phyloP scores from a whole-genome alignment of 2,888 invertebrate species.

The Octonoba sinensis region DNA sequence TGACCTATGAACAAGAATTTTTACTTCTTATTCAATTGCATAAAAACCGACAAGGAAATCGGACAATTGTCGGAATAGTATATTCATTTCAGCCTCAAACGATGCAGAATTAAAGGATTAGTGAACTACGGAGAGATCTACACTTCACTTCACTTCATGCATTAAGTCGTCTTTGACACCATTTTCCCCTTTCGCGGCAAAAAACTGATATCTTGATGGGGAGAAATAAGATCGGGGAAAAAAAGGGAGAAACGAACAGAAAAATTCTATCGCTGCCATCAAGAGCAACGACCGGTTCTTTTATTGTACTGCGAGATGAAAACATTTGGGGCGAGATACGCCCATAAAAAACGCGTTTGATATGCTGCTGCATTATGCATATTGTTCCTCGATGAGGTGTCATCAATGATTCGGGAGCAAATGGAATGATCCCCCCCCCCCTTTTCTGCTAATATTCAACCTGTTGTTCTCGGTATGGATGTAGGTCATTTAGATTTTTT shows the following conservation, averaged over 20 bases:
- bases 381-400: too few relatives aligned
- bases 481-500: too few relatives aligned
- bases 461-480: too few relatives aligned
- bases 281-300: conserved; percentile 25
- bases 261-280: conserved; percentile 4
- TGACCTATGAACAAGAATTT: too few relatives aligned
- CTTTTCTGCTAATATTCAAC: too few relatives aligned
- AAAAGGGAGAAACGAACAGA: neutral
- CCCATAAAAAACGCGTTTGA: too few relatives aligned
- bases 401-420: too few relatives aligned
- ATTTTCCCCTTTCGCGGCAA: conserved; percentile 11
- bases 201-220: conserved; percentile 10
- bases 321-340: too few relatives aligned
- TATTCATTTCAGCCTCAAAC: neutral
- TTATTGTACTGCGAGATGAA: neutral
- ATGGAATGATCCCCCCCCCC: too few relatives aligned
- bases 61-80: neutral
- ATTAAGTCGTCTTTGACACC: conserved; percentile 31
- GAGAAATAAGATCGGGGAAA: neutral
- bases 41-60: neutral
- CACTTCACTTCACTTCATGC: neutral
- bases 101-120: conserved; percentile 1
- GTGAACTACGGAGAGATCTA: neutral
- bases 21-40: neutral
- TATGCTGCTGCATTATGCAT: too few relatives aligned